Conservation (phyloP, 2,888 invertebrate species). For the Lamproptera curius region DNA sequence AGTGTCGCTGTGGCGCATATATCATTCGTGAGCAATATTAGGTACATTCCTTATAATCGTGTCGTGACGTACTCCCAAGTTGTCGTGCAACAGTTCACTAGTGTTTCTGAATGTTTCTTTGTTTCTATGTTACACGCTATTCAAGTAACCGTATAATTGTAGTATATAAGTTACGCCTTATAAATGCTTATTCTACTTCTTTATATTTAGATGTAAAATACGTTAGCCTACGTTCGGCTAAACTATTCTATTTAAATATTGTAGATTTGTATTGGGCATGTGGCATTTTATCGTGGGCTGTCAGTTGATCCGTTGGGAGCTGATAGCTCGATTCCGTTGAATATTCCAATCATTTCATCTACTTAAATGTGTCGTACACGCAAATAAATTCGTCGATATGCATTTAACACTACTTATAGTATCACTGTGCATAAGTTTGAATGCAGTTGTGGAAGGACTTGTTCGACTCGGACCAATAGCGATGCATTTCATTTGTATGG, state of each 20-base stretch:
- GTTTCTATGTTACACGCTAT: neutral
- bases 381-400: constrained; percentile 19
- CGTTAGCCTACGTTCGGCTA: neutral
- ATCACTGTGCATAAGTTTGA: constrained; percentile 4
- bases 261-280: neutral
- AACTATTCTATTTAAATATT: neutral
- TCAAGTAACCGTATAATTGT: neutral
- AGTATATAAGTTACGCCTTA: constrained; percentile 1
- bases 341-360: constrained; percentile 28
- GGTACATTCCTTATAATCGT: neutral
- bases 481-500: constrained; percentile 27
- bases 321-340: constrained; percentile 14
- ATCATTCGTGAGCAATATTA: neutral
- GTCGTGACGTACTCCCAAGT: neutral
- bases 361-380: constrained; percentile 23
- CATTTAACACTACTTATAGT: constrained; percentile 16
- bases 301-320: neutral
- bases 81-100: neutral
- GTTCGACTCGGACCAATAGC: constrained; percentile 33
- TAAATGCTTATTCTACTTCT: constrained; percentile 6
- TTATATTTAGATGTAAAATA: neutral
- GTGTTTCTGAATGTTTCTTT: no score
- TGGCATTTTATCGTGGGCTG: neutral
- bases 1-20: neutral
- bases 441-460: constrained; percentile 18